Base-by-base conservation (phyloP, 2,113 vertebrate genomes). In the Sakesphorus luctuosus region DNA sequence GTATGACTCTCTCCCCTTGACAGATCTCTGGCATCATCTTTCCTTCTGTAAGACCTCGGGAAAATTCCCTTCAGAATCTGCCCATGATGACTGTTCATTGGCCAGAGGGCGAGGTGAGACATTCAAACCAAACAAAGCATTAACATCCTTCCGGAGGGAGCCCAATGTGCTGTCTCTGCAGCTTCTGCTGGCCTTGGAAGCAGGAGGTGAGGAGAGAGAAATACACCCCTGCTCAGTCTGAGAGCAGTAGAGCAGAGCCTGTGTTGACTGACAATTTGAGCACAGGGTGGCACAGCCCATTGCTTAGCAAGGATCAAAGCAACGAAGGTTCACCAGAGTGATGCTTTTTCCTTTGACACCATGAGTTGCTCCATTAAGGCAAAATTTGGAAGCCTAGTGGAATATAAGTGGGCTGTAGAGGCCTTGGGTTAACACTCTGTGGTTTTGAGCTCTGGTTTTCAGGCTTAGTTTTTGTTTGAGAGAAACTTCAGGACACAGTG, bases 111-210 rank as follows among this genome's bases (percentile, higher is more conserved):
- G 61, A 94, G 79, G 68, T 56, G 79, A 94, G 52, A 84, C 31
- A 65, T 55, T 95, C 83, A 86, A 93, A 95, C 76, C 90, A 84
- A 89, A 55, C 58, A 80, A 76, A 87, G 83, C 80, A 38, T 40
- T 35, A 62, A 92, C 68, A 89, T 92, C 79, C 79, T 93, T 84
- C 83, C 1, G 18, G 40, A 78, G 36, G 55, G 61, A 92, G 61
- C n/a, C 56, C 82, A 76, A 89, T 68, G 50, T 94, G 80, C 86
- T 95, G 72, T 68, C 88, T 95, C 90, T 93, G 93, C 90, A 97
- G 72, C 85, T 88, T 90, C 72, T 93, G 47, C 75, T 95, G 87
- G 33, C 44, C 13, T 61, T 75, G 76, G 59, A 49, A 72, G 52
- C 35, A 92, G 82, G 31, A 61, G 28, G 52, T 19, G 52, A 43